Conservation (phyloP, 92 coral and sea anemone species). For the Diadumene lineata region DNA sequence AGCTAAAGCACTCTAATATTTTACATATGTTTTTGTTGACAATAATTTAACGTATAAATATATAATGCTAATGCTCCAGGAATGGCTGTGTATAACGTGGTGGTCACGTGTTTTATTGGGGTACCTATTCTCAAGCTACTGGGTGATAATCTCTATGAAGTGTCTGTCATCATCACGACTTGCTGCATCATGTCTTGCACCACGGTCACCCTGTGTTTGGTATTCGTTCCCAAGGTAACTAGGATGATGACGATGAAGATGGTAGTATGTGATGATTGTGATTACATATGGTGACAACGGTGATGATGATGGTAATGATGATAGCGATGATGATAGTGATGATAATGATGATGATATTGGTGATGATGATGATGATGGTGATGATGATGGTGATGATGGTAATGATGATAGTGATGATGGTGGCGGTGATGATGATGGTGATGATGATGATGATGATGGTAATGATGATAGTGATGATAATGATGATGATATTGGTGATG, state of each 20-base stretch:
- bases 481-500: background rate
- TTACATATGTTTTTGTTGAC: background rate
- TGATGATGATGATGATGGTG: background rate
- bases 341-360: background rate
- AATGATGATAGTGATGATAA: background rate
- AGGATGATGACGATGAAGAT: background rate
- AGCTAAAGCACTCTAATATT: too few species aligned
- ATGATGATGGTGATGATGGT: background rate
- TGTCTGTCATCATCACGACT: conserved; percentile 55
- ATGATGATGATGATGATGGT: background rate
- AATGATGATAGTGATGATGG: background rate
- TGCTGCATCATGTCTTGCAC: conserved; percentile 71
- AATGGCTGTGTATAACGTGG: conserved; percentile 78
- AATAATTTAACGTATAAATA: background rate
- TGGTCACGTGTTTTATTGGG: conserved; percentile 60
- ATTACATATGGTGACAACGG: background rate
- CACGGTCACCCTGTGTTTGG: conserved; percentile 69
- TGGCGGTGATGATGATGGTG: background rate
- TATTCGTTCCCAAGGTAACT: conserved; percentile 74
- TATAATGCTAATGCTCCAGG: conserved; percentile 25
- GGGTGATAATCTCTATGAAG: conserved; percentile 38
- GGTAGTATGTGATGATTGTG: too few species aligned
- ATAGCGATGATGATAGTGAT: background rate
- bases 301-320: background rate
- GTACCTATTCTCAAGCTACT: conserved; percentile 52